These are phyloP conservation scores for Tinea pellionella DNA, from an alignment of 2,888 invertebrate genomes.

Conservation along the genomic window DNA sequence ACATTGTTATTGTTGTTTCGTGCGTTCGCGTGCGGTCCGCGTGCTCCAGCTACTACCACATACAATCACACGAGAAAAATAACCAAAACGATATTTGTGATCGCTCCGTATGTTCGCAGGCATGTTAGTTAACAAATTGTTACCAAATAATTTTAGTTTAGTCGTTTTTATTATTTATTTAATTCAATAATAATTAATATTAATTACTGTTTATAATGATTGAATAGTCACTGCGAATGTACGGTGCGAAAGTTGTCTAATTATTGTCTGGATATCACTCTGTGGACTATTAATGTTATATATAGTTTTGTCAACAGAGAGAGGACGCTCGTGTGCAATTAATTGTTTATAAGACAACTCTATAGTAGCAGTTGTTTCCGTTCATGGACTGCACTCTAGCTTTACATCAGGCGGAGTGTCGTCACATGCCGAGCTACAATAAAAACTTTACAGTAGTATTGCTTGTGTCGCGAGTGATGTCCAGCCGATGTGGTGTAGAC, in stretches of 20 bases:
- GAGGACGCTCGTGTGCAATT: too few relatives aligned
- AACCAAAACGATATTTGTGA: background rate
- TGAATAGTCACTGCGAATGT: constrained; percentile 17
- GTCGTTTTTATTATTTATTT: too few relatives aligned
- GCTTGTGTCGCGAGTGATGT: too few relatives aligned
- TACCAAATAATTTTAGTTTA: constrained; percentile 1
- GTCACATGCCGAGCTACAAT: too few relatives aligned
- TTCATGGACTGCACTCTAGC: too few relatives aligned
- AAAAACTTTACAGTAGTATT: too few relatives aligned
- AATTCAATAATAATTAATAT: background rate
- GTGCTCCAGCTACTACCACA: constrained; percentile 24
- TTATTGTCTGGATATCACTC: constrained; percentile 17
- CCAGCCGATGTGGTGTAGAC: too few relatives aligned
- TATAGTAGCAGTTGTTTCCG: too few relatives aligned
- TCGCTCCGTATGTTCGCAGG: background rate
- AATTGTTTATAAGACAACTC: too few relatives aligned
- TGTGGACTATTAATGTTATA: background rate
- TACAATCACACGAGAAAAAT: background rate
- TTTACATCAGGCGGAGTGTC: too few relatives aligned
- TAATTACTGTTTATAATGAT: too few relatives aligned
- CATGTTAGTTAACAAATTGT: background rate
- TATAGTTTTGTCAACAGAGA: too few relatives aligned
- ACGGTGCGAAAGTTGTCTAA: constrained; percentile 17
- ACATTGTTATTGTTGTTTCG: constrained; percentile 28
- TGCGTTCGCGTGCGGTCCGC: constrained; percentile 28